A percentile compares a stretch with the other conserved stretches of the same genome.
Conservation (phyloP, 2,113 vertebrate genomes). For the Orientallactaga bullata region DNA sequence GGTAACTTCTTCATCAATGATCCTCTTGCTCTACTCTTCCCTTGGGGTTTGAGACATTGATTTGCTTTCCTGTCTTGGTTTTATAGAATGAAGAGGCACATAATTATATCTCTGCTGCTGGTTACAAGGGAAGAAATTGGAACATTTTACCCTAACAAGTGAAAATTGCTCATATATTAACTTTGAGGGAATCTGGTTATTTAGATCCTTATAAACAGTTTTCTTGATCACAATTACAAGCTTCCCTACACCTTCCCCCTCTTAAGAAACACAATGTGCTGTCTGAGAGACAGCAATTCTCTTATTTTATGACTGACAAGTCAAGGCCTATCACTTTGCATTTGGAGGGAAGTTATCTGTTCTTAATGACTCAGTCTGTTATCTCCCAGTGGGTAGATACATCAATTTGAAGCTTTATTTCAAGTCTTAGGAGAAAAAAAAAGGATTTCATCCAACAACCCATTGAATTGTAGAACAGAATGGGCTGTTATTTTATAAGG, state of each 20-base stretch:
- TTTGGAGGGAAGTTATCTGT: background rate
- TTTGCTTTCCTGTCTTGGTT: background rate
- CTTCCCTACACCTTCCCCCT: background rate
- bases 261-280: background rate
- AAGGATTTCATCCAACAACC: background rate
- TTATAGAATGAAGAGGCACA: background rate
- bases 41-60: background rate
- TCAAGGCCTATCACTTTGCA: slow-evolving; percentile 2
- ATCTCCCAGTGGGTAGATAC: background rate
- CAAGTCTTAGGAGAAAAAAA: background rate
- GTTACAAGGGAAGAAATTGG: background rate
- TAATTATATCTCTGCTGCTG: background rate
- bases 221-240: background rate
- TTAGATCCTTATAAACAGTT: slow-evolving; percentile 29
- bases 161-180: slow-evolving; percentile 13
- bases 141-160: background rate
- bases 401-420: background rate
- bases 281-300: background rate
- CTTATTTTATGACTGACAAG: slow-evolving; percentile 1
- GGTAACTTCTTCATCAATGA: slow-evolving; percentile 4
- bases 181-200: background rate
- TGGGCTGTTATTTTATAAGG: background rate
- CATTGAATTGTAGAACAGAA: background rate
- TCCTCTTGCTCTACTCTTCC: background rate
- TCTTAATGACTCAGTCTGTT: background rate